A percentile compares a stretch with the other conserved stretches of the same genome.
These are phyloP conservation scores for Autographa pulchrina DNA, from an alignment of 2,888 invertebrate genomes.

Conservation along the genomic window DNA sequence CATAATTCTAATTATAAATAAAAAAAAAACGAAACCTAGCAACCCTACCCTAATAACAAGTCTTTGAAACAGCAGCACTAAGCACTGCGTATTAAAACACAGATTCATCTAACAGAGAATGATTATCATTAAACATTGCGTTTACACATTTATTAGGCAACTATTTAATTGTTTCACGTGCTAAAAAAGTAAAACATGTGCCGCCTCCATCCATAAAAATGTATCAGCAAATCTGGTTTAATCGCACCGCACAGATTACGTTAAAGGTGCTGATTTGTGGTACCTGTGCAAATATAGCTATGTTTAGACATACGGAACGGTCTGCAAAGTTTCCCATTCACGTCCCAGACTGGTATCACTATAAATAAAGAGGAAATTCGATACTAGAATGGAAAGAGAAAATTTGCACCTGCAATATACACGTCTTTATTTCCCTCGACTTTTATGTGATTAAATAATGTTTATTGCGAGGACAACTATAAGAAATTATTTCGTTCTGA, in stretches of 20 bases:
- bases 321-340: background rate
- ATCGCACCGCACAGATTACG: constrained; percentile 47
- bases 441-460: background rate
- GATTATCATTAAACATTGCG: constrained; percentile 26
- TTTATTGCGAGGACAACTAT: background rate
- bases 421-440: background rate
- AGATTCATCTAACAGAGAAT: constrained; percentile 43
- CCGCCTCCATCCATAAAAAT: constrained; percentile 40
- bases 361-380: background rate
- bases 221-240: constrained; percentile 52
- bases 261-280: constrained; percentile 35
- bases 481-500: background rate
- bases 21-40: constrained; percentile 26
- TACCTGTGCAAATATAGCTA: constrained; percentile 7
- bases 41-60: constrained; percentile 48
- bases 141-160: constrained; percentile 49
- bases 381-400: background rate
- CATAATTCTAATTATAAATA: background rate
- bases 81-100: constrained; percentile 43
- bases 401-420: background rate
- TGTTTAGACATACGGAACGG: constrained; percentile 3
- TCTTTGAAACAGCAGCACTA: constrained; percentile 40
- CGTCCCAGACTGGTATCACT: background rate
- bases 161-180: constrained; percentile 63
- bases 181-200: constrained; percentile 62